Base-by-base conservation (phyloP, 2,888 invertebrate species). In the Pardosa pseudoannulata region DNA sequence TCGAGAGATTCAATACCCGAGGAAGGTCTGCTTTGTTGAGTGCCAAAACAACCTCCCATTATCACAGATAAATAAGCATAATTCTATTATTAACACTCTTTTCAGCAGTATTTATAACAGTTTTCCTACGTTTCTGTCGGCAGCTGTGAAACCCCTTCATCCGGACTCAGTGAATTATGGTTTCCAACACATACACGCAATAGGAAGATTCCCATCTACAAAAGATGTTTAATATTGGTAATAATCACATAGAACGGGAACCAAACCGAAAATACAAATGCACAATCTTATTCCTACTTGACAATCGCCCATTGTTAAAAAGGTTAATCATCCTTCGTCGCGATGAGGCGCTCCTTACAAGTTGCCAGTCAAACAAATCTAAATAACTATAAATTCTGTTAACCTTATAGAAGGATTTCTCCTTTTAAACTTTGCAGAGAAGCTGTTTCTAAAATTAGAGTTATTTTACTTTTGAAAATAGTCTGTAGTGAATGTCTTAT, bases 31-130 rank as follows among this genome's bases (percentile, higher is more conserved):
- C 88, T 83, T 75, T 79, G 88, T 71, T 83, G 89, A 13, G 89
- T 87, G 67, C 89, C 88, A 72, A 89, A 83, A 88, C 89, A 89
- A 80, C 88, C 88, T 76, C 89, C 89, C 89, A 89, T 89, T 86
- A 81, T 82, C 78, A 83, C 76, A 76, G 78, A 78, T 72, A 78
- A 76, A 72, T 62, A 72, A 83, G 72, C 83, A 83, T 83, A 62
- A 70, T 82, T 62, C 36, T 28, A 74, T 68, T 50, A 39, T 75
- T 67, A 36, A 28, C 62, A 39, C 81, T 39, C 56, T 62, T 70
- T 31, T n/a, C 19, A 82, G 50, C 39, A 70, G 31, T 70, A 82
- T 75, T 28, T 39, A 41, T 39, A 23, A 23, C 1, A 82, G 62
- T 82, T 75, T 74, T 75, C 23, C 19, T 70, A 74, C 70, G 74